Evolutionary conservation across 1,140 invertebrate genomes (phyloP).

Genomic region (Anthonomus grandis): DNA sequence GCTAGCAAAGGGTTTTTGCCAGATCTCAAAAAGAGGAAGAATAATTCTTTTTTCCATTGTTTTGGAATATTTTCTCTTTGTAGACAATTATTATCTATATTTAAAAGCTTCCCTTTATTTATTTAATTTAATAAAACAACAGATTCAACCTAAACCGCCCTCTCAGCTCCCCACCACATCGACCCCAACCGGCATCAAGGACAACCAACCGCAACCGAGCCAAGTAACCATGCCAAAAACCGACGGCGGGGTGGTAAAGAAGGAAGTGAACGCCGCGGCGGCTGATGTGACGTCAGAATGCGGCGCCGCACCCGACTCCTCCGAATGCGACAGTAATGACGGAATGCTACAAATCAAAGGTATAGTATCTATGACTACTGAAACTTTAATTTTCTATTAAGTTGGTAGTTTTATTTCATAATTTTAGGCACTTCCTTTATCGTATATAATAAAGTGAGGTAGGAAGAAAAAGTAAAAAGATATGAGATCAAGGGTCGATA

Average conservation of each 20-base stretch:
- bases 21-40: too few relatives aligned
- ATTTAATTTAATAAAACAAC: too few relatives aligned
- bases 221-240: constrained; percentile 32
- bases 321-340: constrained; percentile 45
- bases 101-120: too few relatives aligned
- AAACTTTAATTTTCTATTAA: too few relatives aligned
- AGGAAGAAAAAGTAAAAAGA: too few relatives aligned
- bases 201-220: constrained; percentile 25
- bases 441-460: too few relatives aligned
- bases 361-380: constrained; percentile 14
- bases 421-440: too few relatives aligned
- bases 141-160: not conserved
- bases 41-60: too few relatives aligned
- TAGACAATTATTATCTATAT: too few relatives aligned
- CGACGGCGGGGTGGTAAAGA: constrained; percentile 28
- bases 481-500: too few relatives aligned
- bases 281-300: constrained; percentile 29
- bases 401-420: constrained; percentile 11
- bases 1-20: too few relatives aligned
- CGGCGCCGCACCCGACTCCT: constrained; percentile 38
- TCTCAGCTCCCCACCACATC: not conserved
- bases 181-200: constrained; percentile 4
- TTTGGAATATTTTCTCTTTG: too few relatives aligned
- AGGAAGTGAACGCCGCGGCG: constrained; percentile 29
- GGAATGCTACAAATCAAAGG: constrained; percentile 40